Conservation (phyloP, 1,140 invertebrate genomes). For the Temnothorax longispinosus region DNA sequence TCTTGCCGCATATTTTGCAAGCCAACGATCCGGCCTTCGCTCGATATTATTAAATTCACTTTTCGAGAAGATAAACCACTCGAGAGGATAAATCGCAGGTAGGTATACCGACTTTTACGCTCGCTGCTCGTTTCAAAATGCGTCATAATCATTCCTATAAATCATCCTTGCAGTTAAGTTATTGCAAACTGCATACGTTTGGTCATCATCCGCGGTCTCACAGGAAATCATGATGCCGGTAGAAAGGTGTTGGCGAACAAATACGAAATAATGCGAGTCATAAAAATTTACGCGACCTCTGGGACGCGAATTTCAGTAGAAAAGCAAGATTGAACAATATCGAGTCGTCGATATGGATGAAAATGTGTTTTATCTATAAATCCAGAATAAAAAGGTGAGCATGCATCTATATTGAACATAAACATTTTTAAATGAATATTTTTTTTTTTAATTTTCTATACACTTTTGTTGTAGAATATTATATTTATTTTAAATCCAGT, state of each 20-base stretch:
- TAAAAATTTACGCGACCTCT: slow-evolving; percentile 40
- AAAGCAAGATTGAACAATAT: slow-evolving; percentile 39
- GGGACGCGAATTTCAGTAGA: slow-evolving; percentile 31
- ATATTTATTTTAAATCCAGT: background rate
- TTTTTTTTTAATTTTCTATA: background rate
- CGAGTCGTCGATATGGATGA: background rate
- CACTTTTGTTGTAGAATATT: background rate
- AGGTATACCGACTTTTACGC: background rate
- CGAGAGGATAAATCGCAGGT: background rate
- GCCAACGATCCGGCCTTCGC: background rate
- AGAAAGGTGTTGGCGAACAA: slow-evolving; percentile 8
- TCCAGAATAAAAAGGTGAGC: background rate
- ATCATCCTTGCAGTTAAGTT: slow-evolving; percentile 23
- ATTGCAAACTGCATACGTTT: slow-evolving; percentile 32
- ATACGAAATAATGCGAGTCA: slow-evolving; percentile 23
- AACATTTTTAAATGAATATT: background rate
- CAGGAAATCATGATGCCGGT: slow-evolving; percentile 45
- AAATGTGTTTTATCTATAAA: slow-evolving; percentile 29
- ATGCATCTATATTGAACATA: background rate
- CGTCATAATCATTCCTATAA: slow-evolving; percentile 20
- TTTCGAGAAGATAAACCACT: background rate
- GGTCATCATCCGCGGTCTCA: slow-evolving; percentile 24
- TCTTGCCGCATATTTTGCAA: background rate
- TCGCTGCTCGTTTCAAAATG: background rate
- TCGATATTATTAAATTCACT: slow-evolving; percentile 21